Evolutionary conservation across 2,797 vertebrate species (phyloP).

Genomic region (Hybognathus amarus): DNA sequence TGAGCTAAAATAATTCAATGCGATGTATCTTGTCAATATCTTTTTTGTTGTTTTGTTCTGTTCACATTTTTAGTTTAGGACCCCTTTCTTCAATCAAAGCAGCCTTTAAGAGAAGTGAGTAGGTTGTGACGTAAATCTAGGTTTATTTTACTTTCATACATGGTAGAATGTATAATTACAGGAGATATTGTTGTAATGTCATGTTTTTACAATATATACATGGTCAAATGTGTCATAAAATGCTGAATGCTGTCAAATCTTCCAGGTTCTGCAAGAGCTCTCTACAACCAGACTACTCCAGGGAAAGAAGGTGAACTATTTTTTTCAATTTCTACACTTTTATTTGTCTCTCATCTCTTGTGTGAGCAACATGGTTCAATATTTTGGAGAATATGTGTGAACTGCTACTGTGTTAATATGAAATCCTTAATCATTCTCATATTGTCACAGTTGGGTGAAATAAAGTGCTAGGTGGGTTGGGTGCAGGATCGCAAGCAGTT

Average conservation of each 20-base stretch:
- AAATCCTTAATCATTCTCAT: neutral
- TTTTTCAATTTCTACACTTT: neutral
- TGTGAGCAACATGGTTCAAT: neutral
- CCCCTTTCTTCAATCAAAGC: constrained; percentile 90
- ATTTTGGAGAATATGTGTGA: neutral
- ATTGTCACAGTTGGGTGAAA: neutral
- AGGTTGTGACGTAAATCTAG: neutral
- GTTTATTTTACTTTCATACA: neutral
- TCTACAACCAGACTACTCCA: constrained; percentile 79
- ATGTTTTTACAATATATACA: neutral
- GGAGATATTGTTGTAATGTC: neutral
- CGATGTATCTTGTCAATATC: neutral
- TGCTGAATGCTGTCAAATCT: constrained; percentile 44
- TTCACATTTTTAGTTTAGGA: constrained; percentile 78
- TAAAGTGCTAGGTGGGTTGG: too few species aligned
- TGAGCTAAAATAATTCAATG: neutral
- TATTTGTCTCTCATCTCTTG: neutral
- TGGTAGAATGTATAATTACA: neutral
- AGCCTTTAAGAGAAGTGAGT: constrained; percentile 89
- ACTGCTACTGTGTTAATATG: neutral
- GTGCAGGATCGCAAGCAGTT: too few species aligned
- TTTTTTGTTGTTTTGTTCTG: neutral
- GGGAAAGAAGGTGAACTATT: constrained; percentile 85
- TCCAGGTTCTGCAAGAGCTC: constrained; percentile 74
- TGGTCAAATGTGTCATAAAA: constrained; percentile 13